Evolutionary conservation across 1,140 invertebrate species (phyloP).

Genomic region (Bursaphelenchus mucronatus): DNA sequence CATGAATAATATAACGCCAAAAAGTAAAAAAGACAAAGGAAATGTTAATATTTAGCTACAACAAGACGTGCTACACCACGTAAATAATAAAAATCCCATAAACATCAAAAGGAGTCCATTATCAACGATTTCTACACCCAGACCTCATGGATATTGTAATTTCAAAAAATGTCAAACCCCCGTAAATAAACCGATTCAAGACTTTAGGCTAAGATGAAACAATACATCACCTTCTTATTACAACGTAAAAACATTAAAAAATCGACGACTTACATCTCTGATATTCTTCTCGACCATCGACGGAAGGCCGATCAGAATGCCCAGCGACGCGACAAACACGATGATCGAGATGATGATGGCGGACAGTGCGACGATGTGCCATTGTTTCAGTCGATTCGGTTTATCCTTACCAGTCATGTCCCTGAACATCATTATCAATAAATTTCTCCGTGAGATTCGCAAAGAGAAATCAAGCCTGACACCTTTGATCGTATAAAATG

Average conservation of each 20-base stretch:
- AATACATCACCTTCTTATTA: background rate
- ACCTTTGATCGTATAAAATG: too few species aligned
- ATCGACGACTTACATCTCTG: constrained; percentile 34
- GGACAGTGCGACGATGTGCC: constrained; percentile 32
- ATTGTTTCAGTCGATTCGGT: constrained; percentile 21
- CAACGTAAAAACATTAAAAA: constrained; percentile 2
- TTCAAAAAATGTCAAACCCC: constrained; percentile 11
- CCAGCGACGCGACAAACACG: constrained; percentile 44
- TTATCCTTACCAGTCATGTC: too few species aligned
- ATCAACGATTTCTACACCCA: background rate
- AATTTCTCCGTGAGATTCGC: too few species aligned
- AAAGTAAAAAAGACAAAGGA: too few species aligned
- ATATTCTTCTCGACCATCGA: constrained; percentile 48
- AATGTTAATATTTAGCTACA: too few species aligned
- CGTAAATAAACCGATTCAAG: background rate
- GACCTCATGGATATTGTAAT: background rate
- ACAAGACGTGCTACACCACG: too few species aligned
- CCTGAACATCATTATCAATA: too few species aligned
- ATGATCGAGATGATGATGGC: constrained; percentile 36
- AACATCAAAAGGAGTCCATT: constrained; percentile 4
- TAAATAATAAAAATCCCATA: background rate
- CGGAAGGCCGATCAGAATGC: constrained; percentile 38
- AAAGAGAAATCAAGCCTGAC: too few species aligned
- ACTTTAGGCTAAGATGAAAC: background rate
- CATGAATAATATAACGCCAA: constrained; percentile 16